These are phyloP conservation scores for Bradypodion ventrale DNA, from an alignment of 2,797 vertebrate genomes.

Conservation along the genomic window DNA sequence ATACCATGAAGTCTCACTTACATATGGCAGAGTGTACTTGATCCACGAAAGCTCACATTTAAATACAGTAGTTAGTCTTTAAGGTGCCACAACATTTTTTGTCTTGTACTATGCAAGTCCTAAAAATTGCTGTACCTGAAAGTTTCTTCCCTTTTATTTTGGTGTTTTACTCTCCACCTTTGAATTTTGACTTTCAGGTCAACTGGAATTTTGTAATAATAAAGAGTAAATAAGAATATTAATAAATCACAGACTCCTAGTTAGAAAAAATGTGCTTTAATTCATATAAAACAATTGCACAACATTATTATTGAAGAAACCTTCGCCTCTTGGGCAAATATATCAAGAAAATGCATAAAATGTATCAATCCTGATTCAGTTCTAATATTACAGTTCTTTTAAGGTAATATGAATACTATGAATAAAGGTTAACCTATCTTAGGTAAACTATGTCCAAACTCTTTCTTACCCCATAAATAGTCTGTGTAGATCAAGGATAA, in stretches of 20 bases:
- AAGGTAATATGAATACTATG: background rate
- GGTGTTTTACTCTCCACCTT: rapidly evolving
- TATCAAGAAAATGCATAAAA: background rate
- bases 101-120: too few relatives aligned
- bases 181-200: background rate
- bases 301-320: slow-evolving; percentile 42
- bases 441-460: background rate
- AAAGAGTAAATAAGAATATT: background rate
- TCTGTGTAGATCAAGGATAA: background rate
- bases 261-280: slow-evolving; percentile 59
- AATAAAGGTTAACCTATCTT: background rate
- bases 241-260: slow-evolving; percentile 24
- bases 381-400: background rate
- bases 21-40: too few relatives aligned
- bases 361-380: slow-evolving; percentile 22
- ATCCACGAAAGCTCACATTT: too few relatives aligned
- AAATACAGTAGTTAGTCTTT: too few relatives aligned
- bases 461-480: background rate
- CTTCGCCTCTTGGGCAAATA: background rate
- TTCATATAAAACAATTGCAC: slow-evolving; percentile 48
- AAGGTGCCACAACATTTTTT: too few relatives aligned
- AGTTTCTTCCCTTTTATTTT: background rate
- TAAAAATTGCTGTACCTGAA: too few relatives aligned
- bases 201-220: slow-evolving; percentile 17
- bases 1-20: too few relatives aligned